Evolutionary conservation across 2,888 invertebrate genomes (phyloP).

Genomic region (Ennomos erosarius): DNA sequence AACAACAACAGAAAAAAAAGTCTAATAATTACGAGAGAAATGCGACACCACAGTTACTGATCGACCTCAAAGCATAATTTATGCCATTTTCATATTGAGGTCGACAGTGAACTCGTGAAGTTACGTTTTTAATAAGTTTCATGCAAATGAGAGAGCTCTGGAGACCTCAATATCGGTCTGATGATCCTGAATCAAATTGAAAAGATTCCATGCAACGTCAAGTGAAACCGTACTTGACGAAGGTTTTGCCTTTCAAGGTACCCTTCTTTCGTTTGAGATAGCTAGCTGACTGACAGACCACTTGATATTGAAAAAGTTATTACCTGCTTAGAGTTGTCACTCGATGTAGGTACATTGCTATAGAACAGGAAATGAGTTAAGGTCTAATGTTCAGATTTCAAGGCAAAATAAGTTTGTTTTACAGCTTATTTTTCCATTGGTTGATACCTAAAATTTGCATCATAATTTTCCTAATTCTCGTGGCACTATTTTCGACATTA

Average conservation of each 20-base stretch:
- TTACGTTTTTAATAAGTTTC: slow-evolving; percentile 78
- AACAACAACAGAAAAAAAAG: no score
- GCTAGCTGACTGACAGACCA: slow-evolving; percentile 68
- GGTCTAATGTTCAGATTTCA: no score
- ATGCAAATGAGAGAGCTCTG: slow-evolving; percentile 75
- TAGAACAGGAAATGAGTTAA: neutral
- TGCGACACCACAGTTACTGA: slow-evolving; percentile 28
- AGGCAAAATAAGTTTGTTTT: no score
- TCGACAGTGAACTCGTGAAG: slow-evolving; percentile 49
- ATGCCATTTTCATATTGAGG: slow-evolving; percentile 55
- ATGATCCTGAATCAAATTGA: slow-evolving; percentile 72
- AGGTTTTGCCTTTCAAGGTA: slow-evolving; percentile 71
- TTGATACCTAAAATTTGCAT: no score
- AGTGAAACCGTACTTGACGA: slow-evolving; percentile 75
- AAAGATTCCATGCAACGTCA: slow-evolving; percentile 72
- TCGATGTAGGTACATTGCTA: slow-evolving; percentile 20
- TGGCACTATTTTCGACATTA: no score
- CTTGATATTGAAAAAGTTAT: slow-evolving; percentile 64
- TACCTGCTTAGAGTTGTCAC: slow-evolving; percentile 42
- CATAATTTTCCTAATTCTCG: no score
- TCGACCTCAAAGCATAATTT: slow-evolving; percentile 49
- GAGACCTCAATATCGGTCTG: slow-evolving; percentile 61
- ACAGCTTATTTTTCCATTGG: no score
- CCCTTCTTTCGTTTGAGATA: slow-evolving; percentile 65
- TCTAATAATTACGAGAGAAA: slow-evolving; percentile 3